Percentiles rank a stretch among this genome's conserved stretches.
Evolutionary conservation across 2,888 invertebrate species (phyloP).

Genomic region (Tolmerus cingulatus): DNA sequence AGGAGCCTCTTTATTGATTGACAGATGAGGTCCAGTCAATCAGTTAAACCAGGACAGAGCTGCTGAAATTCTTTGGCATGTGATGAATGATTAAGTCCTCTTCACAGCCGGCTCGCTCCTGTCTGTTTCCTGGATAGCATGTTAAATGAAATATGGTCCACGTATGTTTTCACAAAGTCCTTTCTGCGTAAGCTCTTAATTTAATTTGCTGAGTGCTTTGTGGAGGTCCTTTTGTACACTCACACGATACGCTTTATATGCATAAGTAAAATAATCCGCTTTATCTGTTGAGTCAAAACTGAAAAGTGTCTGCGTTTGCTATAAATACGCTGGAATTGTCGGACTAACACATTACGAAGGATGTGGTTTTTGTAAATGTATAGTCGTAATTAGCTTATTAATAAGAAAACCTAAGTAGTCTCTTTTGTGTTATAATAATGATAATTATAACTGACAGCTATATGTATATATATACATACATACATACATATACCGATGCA

Average conservation of each 20-base stretch:
- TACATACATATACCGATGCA: too few relatives aligned
- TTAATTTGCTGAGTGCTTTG: not conserved
- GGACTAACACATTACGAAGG: too few relatives aligned
- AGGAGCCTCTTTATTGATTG: not conserved
- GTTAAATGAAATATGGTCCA: not conserved
- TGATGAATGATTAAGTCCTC: slow-evolving; percentile 18
- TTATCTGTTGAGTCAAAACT: not conserved
- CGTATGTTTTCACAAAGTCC: not conserved
- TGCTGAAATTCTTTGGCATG: slow-evolving; percentile 26
- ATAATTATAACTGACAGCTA: too few relatives aligned
- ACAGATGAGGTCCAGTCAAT: slow-evolving; percentile 29
- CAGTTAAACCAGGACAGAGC: slow-evolving; percentile 18
- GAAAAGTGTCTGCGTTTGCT: too few relatives aligned
- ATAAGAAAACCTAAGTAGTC: too few relatives aligned
- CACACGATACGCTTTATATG: not conserved
- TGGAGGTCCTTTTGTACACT: not conserved
- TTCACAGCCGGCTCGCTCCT: not conserved
- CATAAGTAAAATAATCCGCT: not conserved
- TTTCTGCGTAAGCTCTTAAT: not conserved
- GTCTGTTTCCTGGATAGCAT: not conserved
- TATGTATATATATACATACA: too few relatives aligned
- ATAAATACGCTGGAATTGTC: too few relatives aligned
- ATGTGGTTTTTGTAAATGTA: too few relatives aligned
- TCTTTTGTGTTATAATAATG: too few relatives aligned
- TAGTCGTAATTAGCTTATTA: too few relatives aligned